A percentile compares a stretch with the other conserved stretches of the same genome.
phyloP scores from a whole-genome alignment of 1,140 invertebrate species.

The Bombus sylvicola region DNA sequence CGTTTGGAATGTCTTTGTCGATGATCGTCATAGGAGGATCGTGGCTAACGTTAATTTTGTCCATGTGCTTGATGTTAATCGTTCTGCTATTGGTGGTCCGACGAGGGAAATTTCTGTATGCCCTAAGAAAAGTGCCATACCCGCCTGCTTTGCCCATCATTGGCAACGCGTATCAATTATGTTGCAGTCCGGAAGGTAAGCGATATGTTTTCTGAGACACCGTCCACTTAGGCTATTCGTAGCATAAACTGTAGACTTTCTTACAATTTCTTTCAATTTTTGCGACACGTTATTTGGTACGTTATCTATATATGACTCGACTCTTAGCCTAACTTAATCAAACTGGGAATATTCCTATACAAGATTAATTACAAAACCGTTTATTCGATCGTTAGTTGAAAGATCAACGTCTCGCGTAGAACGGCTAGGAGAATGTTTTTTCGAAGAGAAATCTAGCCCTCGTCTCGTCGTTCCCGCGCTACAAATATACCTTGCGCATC shows the following conservation, averaged over 20 bases:
- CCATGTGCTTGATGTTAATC: constrained; percentile 49
- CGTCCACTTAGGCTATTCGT: no score
- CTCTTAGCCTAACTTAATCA: no score
- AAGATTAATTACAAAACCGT: no score
- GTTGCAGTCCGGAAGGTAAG: constrained; percentile 75
- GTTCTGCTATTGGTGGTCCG: constrained; percentile 51
- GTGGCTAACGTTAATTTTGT: constrained; percentile 63
- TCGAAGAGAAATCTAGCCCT: no score
- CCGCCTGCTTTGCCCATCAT: constrained; percentile 74
- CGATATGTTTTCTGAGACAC: neutral
- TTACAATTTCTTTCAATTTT: no score
- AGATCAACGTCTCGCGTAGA: rapidly evolving
- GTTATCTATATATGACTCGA: rapidly evolving
- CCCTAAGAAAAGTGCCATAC: constrained; percentile 71
- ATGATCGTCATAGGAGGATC: constrained; percentile 16
- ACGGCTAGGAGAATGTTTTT: no score
- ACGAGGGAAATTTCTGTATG: constrained; percentile 69
- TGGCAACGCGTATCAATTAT: constrained; percentile 75
- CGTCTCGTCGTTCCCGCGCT: no score
- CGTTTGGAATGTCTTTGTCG: neutral
- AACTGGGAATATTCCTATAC: no score
- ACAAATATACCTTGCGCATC: no score
- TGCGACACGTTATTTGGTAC: rapidly evolving
- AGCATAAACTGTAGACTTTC: no score
- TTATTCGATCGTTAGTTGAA: no score